These are phyloP conservation scores for Ammodytes marinus DNA, from an alignment of 2,113 vertebrate species.

Conservation along the genomic window DNA sequence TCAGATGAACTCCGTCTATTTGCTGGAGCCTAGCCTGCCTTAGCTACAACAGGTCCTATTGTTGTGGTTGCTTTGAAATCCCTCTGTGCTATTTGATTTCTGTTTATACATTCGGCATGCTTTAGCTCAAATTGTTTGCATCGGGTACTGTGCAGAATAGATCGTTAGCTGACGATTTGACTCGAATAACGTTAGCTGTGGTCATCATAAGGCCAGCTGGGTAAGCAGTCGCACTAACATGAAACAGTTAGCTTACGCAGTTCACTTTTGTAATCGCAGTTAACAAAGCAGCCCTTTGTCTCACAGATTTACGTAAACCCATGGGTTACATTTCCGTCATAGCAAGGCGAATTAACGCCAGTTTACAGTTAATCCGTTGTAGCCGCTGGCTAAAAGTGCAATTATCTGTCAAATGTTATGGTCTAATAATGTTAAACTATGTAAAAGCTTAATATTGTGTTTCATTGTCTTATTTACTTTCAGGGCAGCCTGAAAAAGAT, in stretches of 20 bases:
- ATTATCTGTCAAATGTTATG: not conserved
- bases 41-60: slow-evolving; percentile 68
- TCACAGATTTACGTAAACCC: slow-evolving; percentile 1
- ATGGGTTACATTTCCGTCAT: not conserved
- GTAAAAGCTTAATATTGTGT: not conserved
- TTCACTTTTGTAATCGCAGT: slow-evolving; percentile 7
- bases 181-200: slow-evolving; percentile 1
- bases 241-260: slow-evolving; percentile 13
- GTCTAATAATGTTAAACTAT: not conserved
- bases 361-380: slow-evolving; percentile 9
- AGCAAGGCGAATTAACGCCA: slow-evolving; percentile 32
- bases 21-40: slow-evolving; percentile 64
- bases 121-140: not conserved
- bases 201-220: not conserved
- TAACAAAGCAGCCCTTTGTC: slow-evolving; percentile 61
- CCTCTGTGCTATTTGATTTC: not conserved
- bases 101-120: not conserved
- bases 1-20: slow-evolving; percentile 78
- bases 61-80: slow-evolving; percentile 38
- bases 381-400: not conserved
- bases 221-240: not conserved
- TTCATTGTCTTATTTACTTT: not conserved
- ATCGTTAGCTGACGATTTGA: slow-evolving; percentile 10
- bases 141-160: not conserved
- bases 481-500: not conserved